Evolutionary conservation across 2,888 invertebrate species (phyloP).

Genomic region (Theretra japonica): DNA sequence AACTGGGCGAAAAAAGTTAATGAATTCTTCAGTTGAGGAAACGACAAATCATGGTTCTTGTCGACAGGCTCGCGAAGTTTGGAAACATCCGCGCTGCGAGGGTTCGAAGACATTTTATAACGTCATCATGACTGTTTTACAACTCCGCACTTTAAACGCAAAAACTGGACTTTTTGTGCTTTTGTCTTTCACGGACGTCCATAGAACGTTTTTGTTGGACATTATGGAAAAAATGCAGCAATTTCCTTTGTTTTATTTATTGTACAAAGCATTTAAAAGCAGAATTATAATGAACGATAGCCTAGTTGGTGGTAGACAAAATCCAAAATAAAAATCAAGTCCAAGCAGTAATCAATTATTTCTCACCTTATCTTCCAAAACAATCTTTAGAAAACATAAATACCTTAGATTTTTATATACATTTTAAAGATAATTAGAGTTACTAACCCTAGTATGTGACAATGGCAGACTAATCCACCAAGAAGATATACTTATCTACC

Average conservation of each 20-base stretch:
- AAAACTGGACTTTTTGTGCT: neutral
- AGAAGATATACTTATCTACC: too few relatives aligned
- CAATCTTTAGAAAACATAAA: too few relatives aligned
- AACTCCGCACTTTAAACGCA: neutral
- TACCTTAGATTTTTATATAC: too few relatives aligned
- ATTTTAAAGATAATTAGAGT: too few relatives aligned
- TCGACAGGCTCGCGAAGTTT: neutral
- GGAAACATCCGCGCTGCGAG: neutral
- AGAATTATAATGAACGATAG: too few relatives aligned
- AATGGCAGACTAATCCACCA: too few relatives aligned
- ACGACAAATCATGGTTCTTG: conserved; percentile 16
- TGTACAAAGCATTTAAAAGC: too few relatives aligned
- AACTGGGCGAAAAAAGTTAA: conserved; percentile 26
- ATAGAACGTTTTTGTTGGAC: neutral
- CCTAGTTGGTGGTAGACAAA: too few relatives aligned
- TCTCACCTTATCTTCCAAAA: too few relatives aligned
- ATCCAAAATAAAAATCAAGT: too few relatives aligned
- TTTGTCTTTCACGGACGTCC: neutral
- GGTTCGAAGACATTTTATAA: neutral
- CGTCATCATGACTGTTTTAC: conserved; percentile 14
- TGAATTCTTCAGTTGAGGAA: conserved; percentile 23
- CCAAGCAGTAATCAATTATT: too few relatives aligned
- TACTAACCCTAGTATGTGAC: too few relatives aligned
- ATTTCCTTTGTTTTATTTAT: neutral
- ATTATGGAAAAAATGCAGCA: neutral